Evolutionary conservation across 1,140 invertebrate genomes (phyloP).

Genomic region (Drosophila navojoa): DNA sequence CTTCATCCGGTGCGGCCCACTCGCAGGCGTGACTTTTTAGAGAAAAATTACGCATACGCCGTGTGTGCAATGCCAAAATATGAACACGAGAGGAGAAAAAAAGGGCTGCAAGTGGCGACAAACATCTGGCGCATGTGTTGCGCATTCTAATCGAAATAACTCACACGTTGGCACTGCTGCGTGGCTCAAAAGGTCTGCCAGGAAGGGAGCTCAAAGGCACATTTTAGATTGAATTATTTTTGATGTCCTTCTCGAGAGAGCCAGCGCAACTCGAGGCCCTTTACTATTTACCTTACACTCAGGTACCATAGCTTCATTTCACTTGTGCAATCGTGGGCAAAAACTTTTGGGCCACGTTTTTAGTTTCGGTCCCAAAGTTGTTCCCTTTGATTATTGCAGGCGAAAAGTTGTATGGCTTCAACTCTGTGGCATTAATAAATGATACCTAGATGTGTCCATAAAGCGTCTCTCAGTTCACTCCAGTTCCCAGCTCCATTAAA

Average conservation of each 20-base stretch:
- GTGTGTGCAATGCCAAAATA: slow-evolving; percentile 44
- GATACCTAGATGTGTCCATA: slow-evolving; percentile 29
- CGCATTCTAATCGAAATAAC: slow-evolving; percentile 56
- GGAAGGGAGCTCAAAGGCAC: background rate
- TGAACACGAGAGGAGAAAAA: background rate
- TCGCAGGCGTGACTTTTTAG: slow-evolving; percentile 27
- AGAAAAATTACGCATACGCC: slow-evolving; percentile 55
- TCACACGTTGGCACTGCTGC: slow-evolving; percentile 40
- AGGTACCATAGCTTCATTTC: background rate
- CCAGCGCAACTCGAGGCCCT: slow-evolving; percentile 8
- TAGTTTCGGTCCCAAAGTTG: slow-evolving; percentile 50
- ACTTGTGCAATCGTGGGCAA: background rate
- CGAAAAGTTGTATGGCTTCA: slow-evolving; percentile 45
- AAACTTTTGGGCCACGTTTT: background rate
- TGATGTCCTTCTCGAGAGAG: background rate
- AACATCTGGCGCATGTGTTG: slow-evolving; percentile 44
- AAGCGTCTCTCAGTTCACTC: background rate
- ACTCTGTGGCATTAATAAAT: slow-evolving; percentile 58
- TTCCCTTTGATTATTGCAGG: slow-evolving; percentile 52
- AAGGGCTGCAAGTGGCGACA: slow-evolving; percentile 50
- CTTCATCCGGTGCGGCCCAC: slow-evolving; percentile 26
- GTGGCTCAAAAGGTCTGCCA: slow-evolving; percentile 18
- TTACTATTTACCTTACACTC: background rate
- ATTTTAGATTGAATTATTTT: slow-evolving; percentile 63
- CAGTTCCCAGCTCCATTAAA: slow-evolving; percentile 17